Base-by-base conservation (phyloP, 2,797 vertebrate genomes). In the Heterohyrax brucei region DNA sequence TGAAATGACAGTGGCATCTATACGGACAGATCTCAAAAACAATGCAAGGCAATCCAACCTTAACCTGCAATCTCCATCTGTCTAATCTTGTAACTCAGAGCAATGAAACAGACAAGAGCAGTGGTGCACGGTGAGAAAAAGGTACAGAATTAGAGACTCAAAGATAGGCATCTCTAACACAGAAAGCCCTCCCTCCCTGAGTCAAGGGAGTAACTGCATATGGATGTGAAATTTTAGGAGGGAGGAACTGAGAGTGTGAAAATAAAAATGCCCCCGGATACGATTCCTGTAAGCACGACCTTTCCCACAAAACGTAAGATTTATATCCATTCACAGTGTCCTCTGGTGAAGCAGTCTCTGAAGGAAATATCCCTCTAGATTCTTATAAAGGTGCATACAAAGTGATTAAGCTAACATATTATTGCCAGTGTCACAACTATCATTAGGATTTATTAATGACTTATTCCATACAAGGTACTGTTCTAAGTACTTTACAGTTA, bases 221-320 rank as follows among this genome's bases (percentile, higher is more conserved):
- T 1, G 2, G 24, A 75, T 89, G 13, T 96, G 73, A 95, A 91
- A 91, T 76, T 56, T 48, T 59, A 77, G n/a, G 24, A 76, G 14
- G 24, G 61, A 93, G 68, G 30, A 95, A 93, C 56, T 66, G 48
- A 96, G 24, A 93, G 46, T 26, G 80, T 83, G 64, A 91, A 93
- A 89, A 86, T 33, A 75, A 77, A 19, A 90, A 44, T 30, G 30
- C 59, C 19, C 64, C 44, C 56, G 21, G 48, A 79, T 0, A 84
- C 79, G n/a, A 81, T 81, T 62, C 87, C 48, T 81, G 22, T 24
- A 33, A 93, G 86, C 2, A 9, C 84, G 7, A 30, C 14, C 28
- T 70, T 10, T 26, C n/a, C 14, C 24, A 14, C 68, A 2, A 8
- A 44, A 33, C 48, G 86, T 79, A 48, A 48, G 10, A 77, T 50